phyloP scores from a whole-genome alignment of 2,113 vertebrate genomes.

The Xyrauchen texanus region DNA sequence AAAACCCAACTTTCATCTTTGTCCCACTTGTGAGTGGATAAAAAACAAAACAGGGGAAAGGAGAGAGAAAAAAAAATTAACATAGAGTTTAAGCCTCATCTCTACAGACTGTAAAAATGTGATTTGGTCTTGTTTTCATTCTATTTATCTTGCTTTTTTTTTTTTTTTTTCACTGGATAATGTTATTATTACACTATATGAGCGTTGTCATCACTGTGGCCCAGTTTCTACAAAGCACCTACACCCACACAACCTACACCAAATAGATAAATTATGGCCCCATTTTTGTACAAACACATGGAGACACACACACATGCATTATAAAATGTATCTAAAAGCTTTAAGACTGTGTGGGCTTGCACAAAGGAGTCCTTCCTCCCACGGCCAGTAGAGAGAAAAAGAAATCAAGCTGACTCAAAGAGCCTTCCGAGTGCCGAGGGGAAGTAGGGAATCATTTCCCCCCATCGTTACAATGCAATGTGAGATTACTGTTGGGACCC shows the following conservation, averaged over 20 bases:
- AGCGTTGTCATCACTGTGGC: slow-evolving; percentile 38
- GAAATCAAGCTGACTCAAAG: slow-evolving; percentile 74
- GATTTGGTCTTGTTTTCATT: slow-evolving; percentile 16
- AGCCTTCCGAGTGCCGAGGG: slow-evolving; percentile 45
- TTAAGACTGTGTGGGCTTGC: slow-evolving; percentile 72
- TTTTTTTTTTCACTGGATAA: background rate
- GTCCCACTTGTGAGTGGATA: slow-evolving; percentile 15
- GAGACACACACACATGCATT: slow-evolving; percentile 39
- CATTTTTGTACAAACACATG: slow-evolving; percentile 16
- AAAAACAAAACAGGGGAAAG: slow-evolving; percentile 3
- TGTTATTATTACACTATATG: slow-evolving; percentile 43
- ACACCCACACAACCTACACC: slow-evolving; percentile 50
- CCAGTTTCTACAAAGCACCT: slow-evolving; percentile 48
- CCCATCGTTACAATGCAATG: slow-evolving; percentile 67
- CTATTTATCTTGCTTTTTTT: too few relatives aligned
- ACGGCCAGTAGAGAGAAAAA: slow-evolving; percentile 64
- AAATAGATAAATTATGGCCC: slow-evolving; percentile 47
- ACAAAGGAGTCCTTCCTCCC: slow-evolving; percentile 72
- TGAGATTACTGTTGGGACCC: slow-evolving; percentile 70
- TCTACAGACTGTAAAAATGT: slow-evolving; percentile 20
- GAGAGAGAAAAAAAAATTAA: background rate
- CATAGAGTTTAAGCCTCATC: slow-evolving; percentile 16
- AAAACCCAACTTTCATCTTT: background rate
- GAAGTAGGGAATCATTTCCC: slow-evolving; percentile 67
- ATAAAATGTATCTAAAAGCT: slow-evolving; percentile 66